These are phyloP conservation scores for Allochrocebus solatus DNA, from an alignment of 2,797 vertebrate species.

Conservation along the genomic window DNA sequence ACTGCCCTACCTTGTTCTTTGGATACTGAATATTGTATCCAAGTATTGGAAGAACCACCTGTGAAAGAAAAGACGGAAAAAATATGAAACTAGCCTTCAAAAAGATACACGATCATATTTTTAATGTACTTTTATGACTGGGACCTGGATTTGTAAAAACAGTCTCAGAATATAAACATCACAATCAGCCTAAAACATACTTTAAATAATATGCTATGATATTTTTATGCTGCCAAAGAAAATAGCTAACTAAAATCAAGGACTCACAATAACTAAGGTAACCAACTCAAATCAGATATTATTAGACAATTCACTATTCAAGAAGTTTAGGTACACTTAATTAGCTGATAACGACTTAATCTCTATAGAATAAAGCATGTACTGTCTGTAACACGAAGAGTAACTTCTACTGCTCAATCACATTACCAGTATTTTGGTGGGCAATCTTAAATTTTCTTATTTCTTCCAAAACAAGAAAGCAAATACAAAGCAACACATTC, in stretches of 20 bases:
- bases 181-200: not conserved
- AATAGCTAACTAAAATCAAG: conserved; percentile 34
- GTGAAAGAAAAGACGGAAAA: conserved; percentile 23
- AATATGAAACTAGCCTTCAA: not conserved
- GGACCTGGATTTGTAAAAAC: not conserved
- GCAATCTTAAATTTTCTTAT: not conserved
- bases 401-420: not conserved
- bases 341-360: not conserved
- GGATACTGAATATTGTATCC: conserved; percentile 95
- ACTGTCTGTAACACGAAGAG: not conserved
- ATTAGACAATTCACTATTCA: not conserved
- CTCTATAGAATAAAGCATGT: not conserved
- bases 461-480: not conserved
- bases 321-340: not conserved
- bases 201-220: not conserved
- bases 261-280: not conserved
- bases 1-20: conserved; percentile 89
- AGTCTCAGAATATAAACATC: not conserved
- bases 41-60: conserved; percentile 97
- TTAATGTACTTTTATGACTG: not conserved
- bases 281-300: not conserved
- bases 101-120: not conserved
- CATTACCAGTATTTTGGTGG: not conserved
- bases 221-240: not conserved
- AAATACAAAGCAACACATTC: not conserved